Evolutionary conservation across 2,888 invertebrate genomes (phyloP).

Genomic region (Sarcophaga rosellei): DNA sequence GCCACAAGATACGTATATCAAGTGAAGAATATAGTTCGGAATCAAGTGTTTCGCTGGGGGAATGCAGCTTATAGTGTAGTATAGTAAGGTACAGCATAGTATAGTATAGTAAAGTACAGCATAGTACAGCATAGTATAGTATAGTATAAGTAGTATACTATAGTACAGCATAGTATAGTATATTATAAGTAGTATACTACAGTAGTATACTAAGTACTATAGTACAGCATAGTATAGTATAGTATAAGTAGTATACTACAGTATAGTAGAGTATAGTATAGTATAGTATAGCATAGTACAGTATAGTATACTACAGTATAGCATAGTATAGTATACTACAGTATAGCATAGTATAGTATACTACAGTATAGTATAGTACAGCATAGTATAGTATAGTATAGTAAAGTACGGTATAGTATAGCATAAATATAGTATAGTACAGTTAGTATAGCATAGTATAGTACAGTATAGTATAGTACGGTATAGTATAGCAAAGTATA

Average conservation of each 20-base stretch:
- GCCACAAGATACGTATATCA: too few relatives aligned
- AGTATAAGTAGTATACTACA: conserved; percentile 22
- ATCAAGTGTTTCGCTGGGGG: too few relatives aligned
- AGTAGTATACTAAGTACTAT: too few relatives aligned
- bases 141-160: too few relatives aligned
- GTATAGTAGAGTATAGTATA: conserved; percentile 19
- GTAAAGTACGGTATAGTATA: conserved; percentile 23
- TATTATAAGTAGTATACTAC: too few relatives aligned
- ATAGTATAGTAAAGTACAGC: too few relatives aligned
- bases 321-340: not conserved
- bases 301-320: not conserved
- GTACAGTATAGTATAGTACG: conserved; percentile 38
- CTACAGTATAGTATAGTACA: conserved; percentile 26
- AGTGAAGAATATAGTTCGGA: too few relatives aligned
- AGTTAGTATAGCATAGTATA: conserved; percentile 32
- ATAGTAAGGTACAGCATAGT: too few relatives aligned
- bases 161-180: conserved; percentile 28
- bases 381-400: conserved; percentile 25
- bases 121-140: too few relatives aligned
- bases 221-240: conserved; percentile 25
- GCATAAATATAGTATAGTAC: conserved; percentile 32
- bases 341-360: too few relatives aligned
- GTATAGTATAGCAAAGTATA: conserved; percentile 42
- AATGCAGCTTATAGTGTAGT: too few relatives aligned
- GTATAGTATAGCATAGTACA: not conserved